Conservation (phyloP, 1,140 invertebrate genomes). For the Anthonomus grandis region DNA sequence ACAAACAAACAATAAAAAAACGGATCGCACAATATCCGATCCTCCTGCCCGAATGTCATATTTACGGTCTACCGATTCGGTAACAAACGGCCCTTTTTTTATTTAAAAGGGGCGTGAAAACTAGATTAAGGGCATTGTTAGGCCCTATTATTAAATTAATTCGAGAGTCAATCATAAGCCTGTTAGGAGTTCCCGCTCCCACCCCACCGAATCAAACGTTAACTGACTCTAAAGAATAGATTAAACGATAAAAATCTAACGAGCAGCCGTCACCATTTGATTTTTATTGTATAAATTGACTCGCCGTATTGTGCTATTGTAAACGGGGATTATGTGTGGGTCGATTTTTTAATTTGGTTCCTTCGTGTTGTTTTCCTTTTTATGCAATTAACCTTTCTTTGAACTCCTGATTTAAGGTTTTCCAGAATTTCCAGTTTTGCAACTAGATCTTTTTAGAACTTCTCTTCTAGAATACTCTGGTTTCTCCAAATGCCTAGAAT, state of each 20-base stretch:
- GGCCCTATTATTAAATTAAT: constrained; percentile 43
- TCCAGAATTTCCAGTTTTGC: no score
- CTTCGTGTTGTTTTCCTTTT: neutral
- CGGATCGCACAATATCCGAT: neutral
- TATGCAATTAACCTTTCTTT: no score
- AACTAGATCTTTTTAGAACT: no score
- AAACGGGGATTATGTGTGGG: constrained; percentile 1
- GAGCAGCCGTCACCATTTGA: constrained; percentile 23
- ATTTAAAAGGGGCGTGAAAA: constrained; percentile 43
- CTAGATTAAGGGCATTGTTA: constrained; percentile 43
- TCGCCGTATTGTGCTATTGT: constrained; percentile 7
- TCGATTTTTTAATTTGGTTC: constrained; percentile 11
- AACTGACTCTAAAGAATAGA: constrained; percentile 23
- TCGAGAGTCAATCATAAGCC: constrained; percentile 41
- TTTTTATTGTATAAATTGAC: constrained; percentile 20
- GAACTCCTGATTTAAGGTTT: no score
- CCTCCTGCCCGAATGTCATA: constrained; percentile 17
- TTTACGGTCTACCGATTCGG: constrained; percentile 35
- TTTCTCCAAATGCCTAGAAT: no score
- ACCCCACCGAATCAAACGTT: neutral
- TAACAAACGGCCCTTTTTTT: constrained; percentile 33
- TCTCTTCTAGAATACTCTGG: no score
- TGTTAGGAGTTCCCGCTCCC: constrained; percentile 31
- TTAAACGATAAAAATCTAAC: constrained; percentile 23
- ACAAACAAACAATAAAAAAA: no score